These are phyloP conservation scores for Labrus mixtus DNA, from an alignment of 2,113 vertebrate species.

Conservation along the genomic window DNA sequence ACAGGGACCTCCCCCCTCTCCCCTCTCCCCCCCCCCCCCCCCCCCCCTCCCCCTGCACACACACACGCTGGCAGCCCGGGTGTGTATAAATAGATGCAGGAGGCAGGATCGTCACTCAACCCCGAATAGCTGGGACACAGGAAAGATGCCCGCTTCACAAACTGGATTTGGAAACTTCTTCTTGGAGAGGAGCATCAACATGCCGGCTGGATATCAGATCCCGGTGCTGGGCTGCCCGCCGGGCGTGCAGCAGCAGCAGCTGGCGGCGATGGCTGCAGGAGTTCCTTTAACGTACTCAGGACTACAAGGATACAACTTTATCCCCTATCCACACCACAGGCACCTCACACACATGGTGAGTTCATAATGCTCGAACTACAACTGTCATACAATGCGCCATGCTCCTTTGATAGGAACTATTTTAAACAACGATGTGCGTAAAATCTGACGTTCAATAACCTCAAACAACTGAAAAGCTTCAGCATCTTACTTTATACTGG, in stretches of 20 bases:
- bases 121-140: constrained; percentile 42
- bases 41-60: constrained; percentile 1
- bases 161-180: constrained; percentile 83
- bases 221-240: constrained; percentile 76
- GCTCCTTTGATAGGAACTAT: background rate
- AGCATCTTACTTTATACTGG: background rate
- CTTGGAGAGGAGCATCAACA: constrained; percentile 78
- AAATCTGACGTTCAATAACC: background rate
- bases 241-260: constrained; percentile 69
- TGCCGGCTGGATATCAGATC: constrained; percentile 81
- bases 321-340: constrained; percentile 82
- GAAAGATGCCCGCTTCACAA: constrained; percentile 84
- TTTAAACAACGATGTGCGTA: background rate
- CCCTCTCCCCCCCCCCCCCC: background rate
- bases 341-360: constrained; percentile 83
- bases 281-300: constrained; percentile 80
- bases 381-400: background rate
- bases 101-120: constrained; percentile 37
- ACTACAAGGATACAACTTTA: constrained; percentile 84
- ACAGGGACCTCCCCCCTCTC: constrained; percentile 39
- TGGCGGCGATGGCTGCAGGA: constrained; percentile 78
- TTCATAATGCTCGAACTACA: background rate
- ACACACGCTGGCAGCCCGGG: constrained; percentile 40
- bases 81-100: constrained; percentile 68
- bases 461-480: background rate